Conservation (phyloP, 1,140 invertebrate species). For the Drosophila jambulina region DNA sequence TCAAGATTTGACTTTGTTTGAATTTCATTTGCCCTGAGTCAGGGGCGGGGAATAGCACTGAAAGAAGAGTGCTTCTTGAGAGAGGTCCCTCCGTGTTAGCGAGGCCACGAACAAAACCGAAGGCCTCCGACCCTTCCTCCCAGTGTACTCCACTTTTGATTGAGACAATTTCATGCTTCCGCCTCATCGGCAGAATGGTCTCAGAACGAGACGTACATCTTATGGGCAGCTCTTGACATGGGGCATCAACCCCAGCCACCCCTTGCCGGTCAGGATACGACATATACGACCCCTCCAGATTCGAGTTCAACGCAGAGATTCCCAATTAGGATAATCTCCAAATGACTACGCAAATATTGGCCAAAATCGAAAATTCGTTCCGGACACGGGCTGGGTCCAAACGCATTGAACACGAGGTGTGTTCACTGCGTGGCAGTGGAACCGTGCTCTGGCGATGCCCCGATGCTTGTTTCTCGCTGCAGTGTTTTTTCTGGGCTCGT, state of each 20-base stretch:
- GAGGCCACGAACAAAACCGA: too few species aligned
- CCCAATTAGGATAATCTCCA: conserved; percentile 84
- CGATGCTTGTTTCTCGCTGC: conserved; percentile 16
- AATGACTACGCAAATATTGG: conserved; percentile 84
- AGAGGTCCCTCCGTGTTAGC: too few species aligned
- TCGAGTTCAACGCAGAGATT: conserved; percentile 61
- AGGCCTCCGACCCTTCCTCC: conserved; percentile 3
- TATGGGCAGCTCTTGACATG: conserved; percentile 27
- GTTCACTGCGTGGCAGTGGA: conserved; percentile 11
- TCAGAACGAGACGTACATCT: conserved; percentile 17
- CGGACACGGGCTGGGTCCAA: conserved; percentile 42
- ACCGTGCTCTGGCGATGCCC: conserved; percentile 8
- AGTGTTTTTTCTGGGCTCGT: conserved; percentile 53
- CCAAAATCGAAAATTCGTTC: conserved; percentile 79
- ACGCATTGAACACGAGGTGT: conserved; percentile 57
- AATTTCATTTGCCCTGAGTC: conserved; percentile 52
- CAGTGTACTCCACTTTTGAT: conserved; percentile 47
- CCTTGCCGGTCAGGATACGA: conserved; percentile 4
- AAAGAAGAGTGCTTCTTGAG: neutral
- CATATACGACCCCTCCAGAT: conserved; percentile 2
- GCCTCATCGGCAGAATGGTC: conserved; percentile 11
- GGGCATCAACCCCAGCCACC: conserved; percentile 33
- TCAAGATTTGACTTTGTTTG: conserved; percentile 63
- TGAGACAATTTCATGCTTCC: conserved; percentile 56
- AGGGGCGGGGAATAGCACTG: conserved; percentile 1